A percentile compares a stretch with the other conserved stretches of the same genome.
These are phyloP conservation scores for Styela clava DNA, from an alignment of 23 tunicate genomes.

Conservation along the genomic window DNA sequence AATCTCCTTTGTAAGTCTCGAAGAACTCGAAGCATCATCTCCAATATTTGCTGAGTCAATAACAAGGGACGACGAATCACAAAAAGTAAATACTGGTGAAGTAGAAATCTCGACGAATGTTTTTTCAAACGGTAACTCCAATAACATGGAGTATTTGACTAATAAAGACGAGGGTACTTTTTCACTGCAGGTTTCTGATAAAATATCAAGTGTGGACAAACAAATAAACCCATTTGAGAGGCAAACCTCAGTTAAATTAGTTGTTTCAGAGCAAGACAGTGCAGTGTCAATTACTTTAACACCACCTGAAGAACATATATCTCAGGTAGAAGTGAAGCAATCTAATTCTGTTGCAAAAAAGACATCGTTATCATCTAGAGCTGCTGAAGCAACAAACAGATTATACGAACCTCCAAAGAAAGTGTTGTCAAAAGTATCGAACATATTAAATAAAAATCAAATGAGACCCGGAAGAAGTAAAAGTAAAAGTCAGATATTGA, in stretches of 20 bases:
- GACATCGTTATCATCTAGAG: conserved; percentile 19
- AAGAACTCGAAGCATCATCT: not conserved
- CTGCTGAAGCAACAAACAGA: conserved; percentile 33
- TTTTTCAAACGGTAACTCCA: not conserved
- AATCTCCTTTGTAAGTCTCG: not conserved
- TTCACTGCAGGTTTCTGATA: not conserved
- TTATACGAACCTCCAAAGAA: conserved; percentile 16
- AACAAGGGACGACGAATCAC: not conserved
- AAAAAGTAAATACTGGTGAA: not conserved
- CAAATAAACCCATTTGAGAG: not conserved
- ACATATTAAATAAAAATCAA: not conserved
- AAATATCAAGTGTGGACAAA: not conserved
- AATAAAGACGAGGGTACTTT: not conserved
- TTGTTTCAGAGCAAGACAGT: conserved; percentile 66
- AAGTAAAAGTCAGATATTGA: not conserved
- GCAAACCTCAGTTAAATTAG: conserved; percentile 40
- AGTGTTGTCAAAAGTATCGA: no score
- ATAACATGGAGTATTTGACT: not conserved
- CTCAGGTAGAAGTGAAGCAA: not conserved
- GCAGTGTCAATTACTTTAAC: conserved; percentile 61
- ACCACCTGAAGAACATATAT: not conserved
- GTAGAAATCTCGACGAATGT: not conserved
- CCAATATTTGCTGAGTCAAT: not conserved
- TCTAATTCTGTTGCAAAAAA: conserved; percentile 7
- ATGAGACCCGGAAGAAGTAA: not conserved